Evolutionary conservation across 2,888 invertebrate species (phyloP).

Genomic region (Elysia crispata): DNA sequence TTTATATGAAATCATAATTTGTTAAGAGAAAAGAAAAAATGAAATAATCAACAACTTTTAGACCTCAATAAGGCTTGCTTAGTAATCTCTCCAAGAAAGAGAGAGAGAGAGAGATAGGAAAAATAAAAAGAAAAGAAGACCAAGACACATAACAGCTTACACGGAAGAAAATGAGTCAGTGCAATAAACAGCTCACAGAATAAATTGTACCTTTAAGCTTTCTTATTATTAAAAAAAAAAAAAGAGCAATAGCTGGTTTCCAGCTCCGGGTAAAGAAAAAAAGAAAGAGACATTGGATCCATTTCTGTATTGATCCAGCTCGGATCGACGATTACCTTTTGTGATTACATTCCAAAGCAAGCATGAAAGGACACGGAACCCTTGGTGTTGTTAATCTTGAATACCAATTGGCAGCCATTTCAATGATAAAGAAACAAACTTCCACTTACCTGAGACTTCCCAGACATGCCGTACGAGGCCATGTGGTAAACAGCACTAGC

Average conservation of each 20-base stretch:
- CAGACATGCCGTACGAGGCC: constrained; percentile 79
- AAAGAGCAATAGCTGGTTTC: background rate
- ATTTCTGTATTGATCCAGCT: too few species aligned
- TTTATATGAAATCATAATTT: too few species aligned
- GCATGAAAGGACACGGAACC: constrained; percentile 17
- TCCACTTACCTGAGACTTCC: constrained; percentile 75
- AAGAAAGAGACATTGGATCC: too few species aligned
- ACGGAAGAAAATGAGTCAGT: background rate
- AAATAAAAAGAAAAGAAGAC: background rate
- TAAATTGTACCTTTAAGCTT: too few species aligned
- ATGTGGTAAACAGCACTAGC: constrained; percentile 78
- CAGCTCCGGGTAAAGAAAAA: too few species aligned
- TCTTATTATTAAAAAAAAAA: too few species aligned
- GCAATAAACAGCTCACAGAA: background rate
- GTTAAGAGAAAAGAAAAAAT: too few species aligned
- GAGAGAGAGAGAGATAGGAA: constrained; percentile 25
- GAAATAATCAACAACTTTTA: background rate
- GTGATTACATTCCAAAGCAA: constrained; percentile 12
- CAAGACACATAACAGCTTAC: background rate
- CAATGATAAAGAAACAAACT: constrained; percentile 17
- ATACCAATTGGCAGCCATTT: background rate
- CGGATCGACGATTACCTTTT: too few species aligned
- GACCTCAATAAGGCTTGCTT: background rate
- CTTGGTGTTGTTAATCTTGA: background rate
- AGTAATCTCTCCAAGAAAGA: too few species aligned